Evolutionary conservation across 2,888 invertebrate species (phyloP).

Genomic region (Tipula unca): DNA sequence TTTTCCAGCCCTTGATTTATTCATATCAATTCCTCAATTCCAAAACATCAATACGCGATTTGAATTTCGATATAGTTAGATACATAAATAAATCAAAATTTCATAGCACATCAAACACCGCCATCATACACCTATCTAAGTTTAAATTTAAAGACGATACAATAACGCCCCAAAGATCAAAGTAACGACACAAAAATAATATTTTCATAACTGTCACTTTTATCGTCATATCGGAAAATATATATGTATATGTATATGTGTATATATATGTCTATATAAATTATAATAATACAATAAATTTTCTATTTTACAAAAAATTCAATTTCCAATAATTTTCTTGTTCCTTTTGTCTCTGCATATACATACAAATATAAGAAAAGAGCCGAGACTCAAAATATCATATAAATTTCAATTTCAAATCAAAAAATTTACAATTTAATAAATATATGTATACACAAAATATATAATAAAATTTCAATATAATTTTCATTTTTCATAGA

Average conservation of each 20-base stretch:
- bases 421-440: constrained; percentile 14
- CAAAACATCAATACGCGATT: not conserved
- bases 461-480: not conserved
- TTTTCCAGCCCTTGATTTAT: not conserved
- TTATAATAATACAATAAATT: constrained; percentile 8
- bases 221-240: not conserved
- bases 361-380: not conserved
- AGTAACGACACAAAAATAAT: not conserved
- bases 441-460: not conserved
- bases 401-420: constrained; percentile 4
- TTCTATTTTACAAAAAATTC: not conserved
- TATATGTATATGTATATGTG: not conserved
- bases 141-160: not conserved
- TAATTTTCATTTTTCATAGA: not conserved
- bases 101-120: not conserved
- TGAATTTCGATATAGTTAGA: not conserved
- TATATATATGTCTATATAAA: not conserved
- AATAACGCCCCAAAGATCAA: not conserved
- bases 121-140: not conserved
- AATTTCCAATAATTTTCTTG: not conserved
- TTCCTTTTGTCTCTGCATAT: not conserved
- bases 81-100: not conserved
- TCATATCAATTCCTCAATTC: not conserved
- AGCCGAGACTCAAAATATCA: not conserved
- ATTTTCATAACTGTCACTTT: not conserved